Conservation (phyloP, 2,113 vertebrate species). For the Hepsetus odoe region DNA sequence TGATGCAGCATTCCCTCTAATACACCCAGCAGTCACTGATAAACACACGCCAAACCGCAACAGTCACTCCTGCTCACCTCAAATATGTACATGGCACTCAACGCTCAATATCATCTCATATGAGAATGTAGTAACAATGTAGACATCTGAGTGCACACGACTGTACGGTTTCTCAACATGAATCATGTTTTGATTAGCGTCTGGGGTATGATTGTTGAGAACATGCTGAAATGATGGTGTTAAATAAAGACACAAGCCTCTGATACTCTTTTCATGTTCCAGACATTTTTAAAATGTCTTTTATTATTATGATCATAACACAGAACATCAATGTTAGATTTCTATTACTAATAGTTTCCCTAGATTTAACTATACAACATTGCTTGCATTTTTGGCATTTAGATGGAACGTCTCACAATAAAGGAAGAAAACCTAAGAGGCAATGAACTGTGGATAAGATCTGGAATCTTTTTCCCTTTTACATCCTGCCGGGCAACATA, state of each 20-base stretch:
- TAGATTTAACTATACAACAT: constrained; percentile 71
- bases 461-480: constrained; percentile 68
- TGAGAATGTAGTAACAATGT: constrained; percentile 42
- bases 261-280: constrained; percentile 55
- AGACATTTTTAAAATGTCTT: constrained; percentile 66
- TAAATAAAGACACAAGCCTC: constrained; percentile 50
- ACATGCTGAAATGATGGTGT: not conserved
- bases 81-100: not conserved
- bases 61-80: not conserved
- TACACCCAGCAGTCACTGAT: not conserved
- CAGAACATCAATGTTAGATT: constrained; percentile 67
- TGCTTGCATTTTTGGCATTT: constrained; percentile 73
- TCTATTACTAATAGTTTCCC: constrained; percentile 61
- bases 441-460: constrained; percentile 56
- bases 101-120: constrained; percentile 40
- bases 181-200: not conserved
- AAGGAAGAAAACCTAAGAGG: constrained; percentile 45
- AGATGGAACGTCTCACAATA: constrained; percentile 55
- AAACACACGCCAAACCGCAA: not conserved
- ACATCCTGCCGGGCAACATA: constrained; percentile 50
- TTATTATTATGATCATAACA: constrained; percentile 68
- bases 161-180: not conserved
- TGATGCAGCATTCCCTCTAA: constrained; percentile 1
- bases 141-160: constrained; percentile 36
- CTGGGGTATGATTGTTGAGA: not conserved